A percentile compares a stretch with the other conserved stretches of the same genome.
phyloP scores from a whole-genome alignment of 2,113 vertebrate genomes.

The Phoxinus phoxinus region DNA sequence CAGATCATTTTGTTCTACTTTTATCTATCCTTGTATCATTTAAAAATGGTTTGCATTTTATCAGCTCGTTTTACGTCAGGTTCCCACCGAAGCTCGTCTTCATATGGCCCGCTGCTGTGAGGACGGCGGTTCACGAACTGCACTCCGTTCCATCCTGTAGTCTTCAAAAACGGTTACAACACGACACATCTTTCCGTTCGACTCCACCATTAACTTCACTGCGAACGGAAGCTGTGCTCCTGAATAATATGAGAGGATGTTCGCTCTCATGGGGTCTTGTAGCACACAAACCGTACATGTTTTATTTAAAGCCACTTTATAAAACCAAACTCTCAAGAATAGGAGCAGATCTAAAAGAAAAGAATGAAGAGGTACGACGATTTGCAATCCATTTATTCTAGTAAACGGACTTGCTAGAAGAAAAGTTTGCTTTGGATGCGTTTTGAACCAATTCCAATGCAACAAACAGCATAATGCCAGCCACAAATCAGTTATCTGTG shows the following conservation, averaged over 20 bases:
- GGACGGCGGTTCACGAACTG: not conserved
- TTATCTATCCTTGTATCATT: not conserved
- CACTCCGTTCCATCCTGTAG: not conserved
- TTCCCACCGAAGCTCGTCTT: not conserved
- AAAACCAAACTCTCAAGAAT: constrained; percentile 6
- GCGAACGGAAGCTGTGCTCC: not conserved
- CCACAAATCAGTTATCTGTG: not conserved
- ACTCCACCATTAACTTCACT: constrained; percentile 21
- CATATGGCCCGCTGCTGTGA: not conserved
- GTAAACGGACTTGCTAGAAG: not conserved
- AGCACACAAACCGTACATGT: constrained; percentile 13
- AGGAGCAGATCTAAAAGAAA: constrained; percentile 5
- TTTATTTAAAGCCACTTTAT: constrained; percentile 31
- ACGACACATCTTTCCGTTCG: not conserved
- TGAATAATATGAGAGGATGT: constrained; percentile 1
- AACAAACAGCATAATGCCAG: not conserved
- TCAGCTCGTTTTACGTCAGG: not conserved
- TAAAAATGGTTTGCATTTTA: not conserved
- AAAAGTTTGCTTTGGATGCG: not conserved
- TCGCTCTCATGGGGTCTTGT: constrained; percentile 14
- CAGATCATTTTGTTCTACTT: not conserved
- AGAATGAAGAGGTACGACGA: not conserved
- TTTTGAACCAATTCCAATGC: not conserved
- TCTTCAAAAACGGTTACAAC: not conserved
- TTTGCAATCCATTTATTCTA: not conserved